phyloP scores from a whole-genome alignment of 2,888 invertebrate species.

The Taphrorychus bicolor region DNA sequence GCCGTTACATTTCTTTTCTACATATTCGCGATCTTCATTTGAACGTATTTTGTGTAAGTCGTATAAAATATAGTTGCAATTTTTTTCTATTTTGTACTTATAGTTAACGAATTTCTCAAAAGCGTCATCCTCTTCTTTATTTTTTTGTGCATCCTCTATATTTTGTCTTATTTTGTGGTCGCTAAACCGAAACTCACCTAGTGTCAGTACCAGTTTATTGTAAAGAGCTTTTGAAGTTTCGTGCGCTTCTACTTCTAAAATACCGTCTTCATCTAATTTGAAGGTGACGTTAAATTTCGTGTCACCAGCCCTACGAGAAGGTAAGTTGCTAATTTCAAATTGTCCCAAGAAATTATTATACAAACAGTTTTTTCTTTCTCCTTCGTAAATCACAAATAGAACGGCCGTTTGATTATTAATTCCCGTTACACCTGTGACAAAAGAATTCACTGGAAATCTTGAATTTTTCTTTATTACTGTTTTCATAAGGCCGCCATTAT shows the following conservation, averaged over 20 bases:
- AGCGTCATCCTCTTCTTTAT: conserved; percentile 29
- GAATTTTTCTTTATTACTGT: conserved; percentile 41
- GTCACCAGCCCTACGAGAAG: conserved; percentile 40
- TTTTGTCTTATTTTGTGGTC: conserved; percentile 28
- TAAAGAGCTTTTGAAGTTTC: conserved; percentile 19
- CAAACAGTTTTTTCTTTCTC: conserved; percentile 41
- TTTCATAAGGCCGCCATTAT: conserved; percentile 37
- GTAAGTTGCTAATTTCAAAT: conserved; percentile 32
- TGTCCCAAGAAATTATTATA: conserved; percentile 42
- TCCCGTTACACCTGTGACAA: neutral
- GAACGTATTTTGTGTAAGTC: conserved; percentile 2
- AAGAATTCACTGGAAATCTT: conserved; percentile 28
- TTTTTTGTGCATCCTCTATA: conserved; percentile 32
- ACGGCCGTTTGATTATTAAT: conserved; percentile 33
- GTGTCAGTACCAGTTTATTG: conserved; percentile 29
- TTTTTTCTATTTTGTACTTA: neutral
- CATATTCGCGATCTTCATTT: no score
- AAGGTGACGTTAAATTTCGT: conserved; percentile 28
- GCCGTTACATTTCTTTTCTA: no score
- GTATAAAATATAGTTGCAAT: neutral
- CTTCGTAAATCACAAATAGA: conserved; percentile 39
- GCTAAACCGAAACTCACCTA: conserved; percentile 37
- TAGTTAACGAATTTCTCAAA: conserved; percentile 23
- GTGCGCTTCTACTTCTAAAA: conserved; percentile 40
- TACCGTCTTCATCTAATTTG: conserved; percentile 42